A percentile compares a stretch with the other conserved stretches of the same genome.
Conservation (phyloP, 2,113 vertebrate species). For the Canis aureus region DNA sequence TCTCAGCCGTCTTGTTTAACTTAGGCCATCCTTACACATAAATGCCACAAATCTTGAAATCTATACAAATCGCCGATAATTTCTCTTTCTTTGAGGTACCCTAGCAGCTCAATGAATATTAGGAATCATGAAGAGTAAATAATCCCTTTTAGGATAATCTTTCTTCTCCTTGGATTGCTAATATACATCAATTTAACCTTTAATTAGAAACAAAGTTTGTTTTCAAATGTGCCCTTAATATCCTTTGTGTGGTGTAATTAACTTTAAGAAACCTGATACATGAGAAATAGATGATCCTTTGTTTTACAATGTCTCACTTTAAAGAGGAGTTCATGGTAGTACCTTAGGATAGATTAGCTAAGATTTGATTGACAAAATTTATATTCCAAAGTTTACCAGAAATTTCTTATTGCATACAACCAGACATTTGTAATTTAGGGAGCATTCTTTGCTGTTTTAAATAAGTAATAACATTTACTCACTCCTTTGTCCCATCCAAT, state of each 20-base stretch:
- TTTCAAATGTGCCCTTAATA: constrained; percentile 21
- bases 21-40: not conserved
- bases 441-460: constrained; percentile 54
- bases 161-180: constrained; percentile 8
- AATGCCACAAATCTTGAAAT: constrained; percentile 39
- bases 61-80: not conserved
- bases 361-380: constrained; percentile 49
- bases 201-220: constrained; percentile 54
- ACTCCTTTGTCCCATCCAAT: not conserved
- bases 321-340: constrained; percentile 20
- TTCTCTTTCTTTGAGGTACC: not conserved
- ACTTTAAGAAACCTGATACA: constrained; percentile 10
- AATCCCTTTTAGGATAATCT: not conserved
- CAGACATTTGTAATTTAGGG: constrained; percentile 25
- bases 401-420: constrained; percentile 14
- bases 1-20: not conserved
- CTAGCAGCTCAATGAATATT: not conserved
- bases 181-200: constrained; percentile 7
- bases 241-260: constrained; percentile 24
- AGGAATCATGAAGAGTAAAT: constrained; percentile 32
- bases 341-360: constrained; percentile 28
- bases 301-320: constrained; percentile 1
- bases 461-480: not conserved
- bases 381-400: constrained; percentile 17
- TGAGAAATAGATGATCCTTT: constrained; percentile 48